A percentile compares a stretch with the other conserved stretches of the same genome.
Conservation (phyloP, 2,113 vertebrate species). For the Falco punctatus region DNA sequence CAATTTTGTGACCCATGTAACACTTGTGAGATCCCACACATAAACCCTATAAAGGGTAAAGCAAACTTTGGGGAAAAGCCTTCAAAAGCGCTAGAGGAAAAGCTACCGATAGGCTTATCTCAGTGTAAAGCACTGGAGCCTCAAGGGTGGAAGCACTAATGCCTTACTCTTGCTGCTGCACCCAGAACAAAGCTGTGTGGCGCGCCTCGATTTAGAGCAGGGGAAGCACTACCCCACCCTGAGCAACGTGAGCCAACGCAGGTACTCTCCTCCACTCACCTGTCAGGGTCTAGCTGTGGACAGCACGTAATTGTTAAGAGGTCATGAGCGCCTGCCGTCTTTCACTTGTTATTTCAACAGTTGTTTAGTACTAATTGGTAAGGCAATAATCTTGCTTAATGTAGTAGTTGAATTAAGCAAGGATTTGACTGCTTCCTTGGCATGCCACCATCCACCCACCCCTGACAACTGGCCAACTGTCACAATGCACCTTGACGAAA, state of each 20-base stretch:
- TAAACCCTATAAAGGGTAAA: neutral
- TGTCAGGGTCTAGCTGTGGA: neutral
- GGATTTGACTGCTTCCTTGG: neutral
- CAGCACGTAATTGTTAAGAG: neutral
- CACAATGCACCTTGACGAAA: neutral
- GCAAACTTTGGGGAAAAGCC: neutral
- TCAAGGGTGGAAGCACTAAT: neutral
- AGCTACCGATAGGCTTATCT: neutral
- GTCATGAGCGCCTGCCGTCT: accelerated
- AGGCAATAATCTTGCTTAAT: neutral
- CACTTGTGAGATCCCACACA: neutral
- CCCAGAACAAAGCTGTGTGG: neutral
- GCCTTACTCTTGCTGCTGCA: neutral
- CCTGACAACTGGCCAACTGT: neutral
- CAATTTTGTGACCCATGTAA: neutral
- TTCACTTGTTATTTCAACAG: neutral
- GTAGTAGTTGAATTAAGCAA: neutral
- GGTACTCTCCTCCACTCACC: neutral
- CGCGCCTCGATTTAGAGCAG: accelerated
- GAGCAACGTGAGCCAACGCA: accelerated
- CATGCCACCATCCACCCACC: too few species aligned
- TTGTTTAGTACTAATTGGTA: neutral
- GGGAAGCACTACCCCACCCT: neutral
- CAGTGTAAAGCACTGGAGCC: neutral
- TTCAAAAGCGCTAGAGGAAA: neutral